Evolutionary conservation across 2,113 vertebrate genomes (phyloP).

Genomic region (Mormyrus lacerda): DNA sequence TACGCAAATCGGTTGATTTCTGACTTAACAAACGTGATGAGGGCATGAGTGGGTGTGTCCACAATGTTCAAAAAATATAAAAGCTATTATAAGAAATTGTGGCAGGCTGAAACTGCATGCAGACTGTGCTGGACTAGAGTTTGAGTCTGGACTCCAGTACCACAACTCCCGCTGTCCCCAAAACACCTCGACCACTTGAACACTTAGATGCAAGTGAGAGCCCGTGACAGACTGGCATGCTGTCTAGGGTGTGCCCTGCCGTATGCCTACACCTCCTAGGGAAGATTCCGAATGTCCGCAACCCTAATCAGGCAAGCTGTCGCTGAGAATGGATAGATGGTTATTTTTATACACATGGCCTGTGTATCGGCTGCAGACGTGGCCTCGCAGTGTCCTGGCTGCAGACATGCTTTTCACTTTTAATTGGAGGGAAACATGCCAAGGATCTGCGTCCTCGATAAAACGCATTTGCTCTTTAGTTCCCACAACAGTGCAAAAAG

Average conservation of each 20-base stretch:
- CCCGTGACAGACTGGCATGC: background rate
- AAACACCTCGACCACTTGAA: background rate
- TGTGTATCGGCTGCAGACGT: background rate
- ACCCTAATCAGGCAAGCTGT: background rate
- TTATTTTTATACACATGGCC: background rate
- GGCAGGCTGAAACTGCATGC: background rate
- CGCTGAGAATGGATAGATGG: background rate
- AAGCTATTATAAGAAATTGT: background rate
- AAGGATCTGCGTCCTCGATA: background rate
- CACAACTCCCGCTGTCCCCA: background rate
- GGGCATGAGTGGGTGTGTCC: background rate
- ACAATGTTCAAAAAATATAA: background rate
- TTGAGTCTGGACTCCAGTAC: background rate
- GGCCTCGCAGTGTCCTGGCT: background rate
- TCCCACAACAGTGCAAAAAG: background rate
- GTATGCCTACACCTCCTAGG: background rate
- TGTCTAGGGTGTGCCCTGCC: background rate
- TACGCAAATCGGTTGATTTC: background rate
- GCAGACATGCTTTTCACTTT: background rate
- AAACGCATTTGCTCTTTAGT: background rate
- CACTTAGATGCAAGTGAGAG: background rate
- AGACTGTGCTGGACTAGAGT: background rate
- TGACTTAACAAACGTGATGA: background rate
- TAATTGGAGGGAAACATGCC: background rate
- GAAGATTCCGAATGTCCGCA: background rate